Base-by-base conservation (phyloP, 2,888 invertebrate genomes). In the Holacanthella duospinosa region DNA sequence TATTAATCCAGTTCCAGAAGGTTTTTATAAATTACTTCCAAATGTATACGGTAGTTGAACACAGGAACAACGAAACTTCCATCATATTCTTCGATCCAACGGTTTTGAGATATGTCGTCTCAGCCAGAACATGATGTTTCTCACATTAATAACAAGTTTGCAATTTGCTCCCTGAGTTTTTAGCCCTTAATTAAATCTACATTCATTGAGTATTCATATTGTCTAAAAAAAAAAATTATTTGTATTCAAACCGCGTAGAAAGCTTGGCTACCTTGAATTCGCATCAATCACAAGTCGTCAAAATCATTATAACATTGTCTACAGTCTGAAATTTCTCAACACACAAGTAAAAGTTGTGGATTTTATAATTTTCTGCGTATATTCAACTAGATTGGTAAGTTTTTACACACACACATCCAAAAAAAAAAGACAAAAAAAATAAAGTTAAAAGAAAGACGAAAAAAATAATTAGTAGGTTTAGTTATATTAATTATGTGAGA, bases 401-500 rank as follows among this genome's bases (percentile, higher is more conserved):
- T 48, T 48, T 48, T 21, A n/a, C 48, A 9, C 4, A 4, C 12
- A 21, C 6, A 48, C 6, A 21, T n/a, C 4, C 4, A 48, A 16
- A n/a, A 16, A 16, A 21, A 4, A 21, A 48, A n/a, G 48, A n/a
- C 4, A 48, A 21, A 21, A 21, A 48, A 48, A 21, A 21, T 9
- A n/a, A n/a, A n/a, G n/a, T n/a, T n/a, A n/a, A n/a, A n/a, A n/a
- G n/a, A n/a, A n/a, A n/a, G 48, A 48, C 4, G 12, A 48, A 48
- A 21, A 48, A 48, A 21, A 48, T 48, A 48, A 48, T 48, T 48
- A n/a, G 21, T 48, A 48, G 48, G 4, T 21, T 48, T 48, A 21
- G 16, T 48, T 4, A 21, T n/a, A 48, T 48, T 48, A 48, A 48
- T 48, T n/a, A 48, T 48, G 48, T 48, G 48, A 48, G 48, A 48